Conservation (phyloP, 2,888 invertebrate species). For the Epinotia brunnichana region DNA sequence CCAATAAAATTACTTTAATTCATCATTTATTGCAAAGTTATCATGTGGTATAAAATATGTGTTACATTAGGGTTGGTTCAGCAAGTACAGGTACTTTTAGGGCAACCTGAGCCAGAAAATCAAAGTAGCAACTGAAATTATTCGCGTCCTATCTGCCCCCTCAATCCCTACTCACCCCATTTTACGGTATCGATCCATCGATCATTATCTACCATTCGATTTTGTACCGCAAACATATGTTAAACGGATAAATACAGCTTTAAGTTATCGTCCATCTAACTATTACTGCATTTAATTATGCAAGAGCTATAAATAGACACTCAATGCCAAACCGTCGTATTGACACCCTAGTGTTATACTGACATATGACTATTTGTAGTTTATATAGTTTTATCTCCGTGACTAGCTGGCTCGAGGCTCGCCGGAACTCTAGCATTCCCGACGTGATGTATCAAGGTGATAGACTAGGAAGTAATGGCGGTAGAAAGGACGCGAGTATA, state of each 20-base stretch:
- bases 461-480: slow-evolving; percentile 32
- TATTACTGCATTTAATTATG: slow-evolving; percentile 31
- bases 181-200: background rate
- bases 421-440: slow-evolving; percentile 25
- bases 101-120: no score
- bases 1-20: no score
- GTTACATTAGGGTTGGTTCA: no score
- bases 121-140: no score
- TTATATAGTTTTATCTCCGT: slow-evolving; percentile 8
- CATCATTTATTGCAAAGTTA: no score
- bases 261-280: background rate
- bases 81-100: no score
- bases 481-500: slow-evolving; percentile 2
- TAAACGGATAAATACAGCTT: background rate
- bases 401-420: slow-evolving; percentile 23
- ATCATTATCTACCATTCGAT: background rate
- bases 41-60: no score
- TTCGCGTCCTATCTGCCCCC: no score
- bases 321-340: background rate
- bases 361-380: background rate
- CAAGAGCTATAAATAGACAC: slow-evolving; percentile 32
- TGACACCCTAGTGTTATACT: background rate
- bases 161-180: no score
- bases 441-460: slow-evolving; percentile 29
- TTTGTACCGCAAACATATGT: background rate